Evolutionary conservation across 2,113 vertebrate genomes (phyloP).

Genomic region (Alosa alosa): DNA sequence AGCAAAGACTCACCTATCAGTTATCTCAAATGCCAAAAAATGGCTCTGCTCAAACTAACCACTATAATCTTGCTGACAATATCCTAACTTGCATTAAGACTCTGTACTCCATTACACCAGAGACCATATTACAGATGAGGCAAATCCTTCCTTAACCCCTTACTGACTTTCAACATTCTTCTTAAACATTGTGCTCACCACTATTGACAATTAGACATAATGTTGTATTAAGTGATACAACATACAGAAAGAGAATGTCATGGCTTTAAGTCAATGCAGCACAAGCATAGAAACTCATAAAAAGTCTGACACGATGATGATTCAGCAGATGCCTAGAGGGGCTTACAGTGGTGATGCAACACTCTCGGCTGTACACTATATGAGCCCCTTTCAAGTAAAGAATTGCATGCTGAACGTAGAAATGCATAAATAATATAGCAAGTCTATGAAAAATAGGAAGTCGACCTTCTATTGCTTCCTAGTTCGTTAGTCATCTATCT

Average conservation of each 20-base stretch:
- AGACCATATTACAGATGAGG: not conserved
- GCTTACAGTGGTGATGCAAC: not conserved
- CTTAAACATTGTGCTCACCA: too few relatives aligned
- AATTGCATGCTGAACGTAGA: not conserved
- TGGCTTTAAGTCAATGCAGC: not conserved
- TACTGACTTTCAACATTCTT: not conserved
- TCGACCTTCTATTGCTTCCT: not conserved
- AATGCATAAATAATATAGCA: not conserved
- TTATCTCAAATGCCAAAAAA: not conserved
- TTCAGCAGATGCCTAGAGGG: not conserved
- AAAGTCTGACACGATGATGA: not conserved
- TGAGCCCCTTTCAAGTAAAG: not conserved
- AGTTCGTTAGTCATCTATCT: not conserved
- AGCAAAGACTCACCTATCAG: not conserved
- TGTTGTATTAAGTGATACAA: too few relatives aligned
- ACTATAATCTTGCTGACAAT: not conserved
- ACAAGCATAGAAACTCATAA: not conserved
- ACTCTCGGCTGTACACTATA: not conserved
- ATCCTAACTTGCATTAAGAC: not conserved
- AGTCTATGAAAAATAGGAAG: not conserved
- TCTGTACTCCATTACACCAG: not conserved
- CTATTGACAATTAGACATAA: too few relatives aligned
- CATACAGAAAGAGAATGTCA: not conserved
- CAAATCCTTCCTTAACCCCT: not conserved
- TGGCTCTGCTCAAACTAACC: not conserved